These are phyloP conservation scores for Gila robusta DNA, from an alignment of 2,797 vertebrate species.

Conservation along the genomic window DNA sequence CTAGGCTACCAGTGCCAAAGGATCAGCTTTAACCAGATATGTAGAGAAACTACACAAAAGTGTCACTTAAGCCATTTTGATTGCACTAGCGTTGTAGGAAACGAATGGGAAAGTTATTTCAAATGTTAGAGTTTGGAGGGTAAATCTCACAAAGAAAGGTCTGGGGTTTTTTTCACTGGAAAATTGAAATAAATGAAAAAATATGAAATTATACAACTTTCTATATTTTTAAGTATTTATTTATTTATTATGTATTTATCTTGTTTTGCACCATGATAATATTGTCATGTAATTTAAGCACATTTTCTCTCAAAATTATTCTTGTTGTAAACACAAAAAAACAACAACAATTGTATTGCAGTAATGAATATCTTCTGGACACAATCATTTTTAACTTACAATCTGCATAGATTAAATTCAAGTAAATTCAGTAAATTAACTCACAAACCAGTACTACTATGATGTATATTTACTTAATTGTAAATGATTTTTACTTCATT, in stretches of 20 bases:
- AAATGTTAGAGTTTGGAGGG: background rate
- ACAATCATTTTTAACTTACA: too few species aligned
- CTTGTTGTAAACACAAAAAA: background rate
- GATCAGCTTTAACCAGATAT: constrained; percentile 17
- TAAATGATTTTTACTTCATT: background rate
- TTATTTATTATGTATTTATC: background rate
- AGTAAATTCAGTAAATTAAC: background rate
- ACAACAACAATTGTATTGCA: background rate
- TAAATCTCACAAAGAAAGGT: background rate
- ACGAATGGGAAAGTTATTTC: background rate
- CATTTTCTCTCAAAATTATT: background rate
- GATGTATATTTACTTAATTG: background rate
- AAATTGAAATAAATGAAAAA: background rate
- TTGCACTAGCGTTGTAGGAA: background rate
- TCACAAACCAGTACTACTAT: background rate
- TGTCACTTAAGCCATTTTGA: constrained; percentile 20
- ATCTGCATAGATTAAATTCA: background rate
- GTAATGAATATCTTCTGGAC: too few species aligned
- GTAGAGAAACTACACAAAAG: constrained; percentile 33
- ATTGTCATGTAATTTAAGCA: background rate
- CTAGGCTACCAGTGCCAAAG: constrained; percentile 32
- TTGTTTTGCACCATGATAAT: background rate
- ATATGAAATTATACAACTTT: background rate
- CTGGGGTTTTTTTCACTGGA: background rate
- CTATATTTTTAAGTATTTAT: background rate